Conservation (phyloP, 2,888 invertebrate genomes). For the Urechis unicinctus region DNA sequence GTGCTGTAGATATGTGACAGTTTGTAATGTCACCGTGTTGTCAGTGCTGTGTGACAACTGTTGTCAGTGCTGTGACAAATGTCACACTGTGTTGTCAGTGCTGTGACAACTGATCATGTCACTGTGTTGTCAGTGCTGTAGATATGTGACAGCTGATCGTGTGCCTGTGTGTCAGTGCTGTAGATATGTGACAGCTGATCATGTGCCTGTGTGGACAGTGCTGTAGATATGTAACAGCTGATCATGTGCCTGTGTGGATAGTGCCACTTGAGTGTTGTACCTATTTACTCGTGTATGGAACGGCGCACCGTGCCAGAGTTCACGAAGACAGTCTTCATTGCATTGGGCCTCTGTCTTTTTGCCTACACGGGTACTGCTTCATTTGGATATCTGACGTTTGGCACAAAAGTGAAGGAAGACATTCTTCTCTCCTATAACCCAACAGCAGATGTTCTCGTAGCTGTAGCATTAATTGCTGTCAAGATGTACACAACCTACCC, state of each 20-base stretch:
- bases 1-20: no score
- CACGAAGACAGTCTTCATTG: slow-evolving; percentile 52
- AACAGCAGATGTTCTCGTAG: slow-evolving; percentile 38
- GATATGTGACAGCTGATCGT: no score
- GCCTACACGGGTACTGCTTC: slow-evolving; percentile 50
- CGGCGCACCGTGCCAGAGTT: slow-evolving; percentile 54
- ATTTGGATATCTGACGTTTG: slow-evolving; percentile 60
- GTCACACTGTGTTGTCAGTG: no score
- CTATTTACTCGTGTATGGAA: slow-evolving; percentile 60
- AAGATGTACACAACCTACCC: slow-evolving; percentile 59
- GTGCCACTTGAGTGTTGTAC: slow-evolving; percentile 61
- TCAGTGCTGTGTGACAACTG: no score
- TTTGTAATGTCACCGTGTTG: no score
- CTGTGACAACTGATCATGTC: no score
- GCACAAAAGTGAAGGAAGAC: slow-evolving; percentile 55
- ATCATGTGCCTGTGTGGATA: slow-evolving; percentile 32
- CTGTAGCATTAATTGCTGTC: slow-evolving; percentile 47
- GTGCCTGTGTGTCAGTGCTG: no score
- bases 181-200: no score
- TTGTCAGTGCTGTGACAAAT: no score
- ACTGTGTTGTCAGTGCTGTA: no score
- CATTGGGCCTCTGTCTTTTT: slow-evolving; percentile 53
- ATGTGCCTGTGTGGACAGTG: not conserved
- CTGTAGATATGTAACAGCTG: no score
- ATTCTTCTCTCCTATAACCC: slow-evolving; percentile 51